Conservation (phyloP, 1,140 invertebrate species). For the Heliconius congener region DNA sequence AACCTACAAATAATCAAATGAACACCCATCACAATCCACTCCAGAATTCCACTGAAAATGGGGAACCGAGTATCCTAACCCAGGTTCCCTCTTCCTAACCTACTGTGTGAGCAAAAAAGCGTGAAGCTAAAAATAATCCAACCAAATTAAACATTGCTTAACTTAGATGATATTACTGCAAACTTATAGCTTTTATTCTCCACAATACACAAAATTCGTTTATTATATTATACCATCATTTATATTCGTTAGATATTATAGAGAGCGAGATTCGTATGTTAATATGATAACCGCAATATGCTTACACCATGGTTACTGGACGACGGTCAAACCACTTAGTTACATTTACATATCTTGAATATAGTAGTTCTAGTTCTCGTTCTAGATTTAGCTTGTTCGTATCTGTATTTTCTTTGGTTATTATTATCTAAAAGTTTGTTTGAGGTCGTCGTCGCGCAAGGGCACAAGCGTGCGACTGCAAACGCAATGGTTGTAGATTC, state of each 20-base stretch:
- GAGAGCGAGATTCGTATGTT: neutral
- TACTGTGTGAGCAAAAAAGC: too few species aligned
- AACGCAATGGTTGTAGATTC: too few species aligned
- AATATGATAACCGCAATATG: neutral
- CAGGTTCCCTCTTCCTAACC: too few species aligned
- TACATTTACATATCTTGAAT: neutral
- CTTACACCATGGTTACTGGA: slow-evolving; percentile 5
- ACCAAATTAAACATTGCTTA: neutral
- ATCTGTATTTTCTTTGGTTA: neutral
- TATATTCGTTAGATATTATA: neutral
- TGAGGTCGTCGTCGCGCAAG: too few species aligned
- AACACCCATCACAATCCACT: neutral
- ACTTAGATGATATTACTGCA: neutral
- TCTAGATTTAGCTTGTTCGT: neutral
- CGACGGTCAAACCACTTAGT: slow-evolving; percentile 6
- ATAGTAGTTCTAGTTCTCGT: neutral
- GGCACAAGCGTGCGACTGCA: too few species aligned
- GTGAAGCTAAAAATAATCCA: neutral
- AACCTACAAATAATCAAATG: neutral
- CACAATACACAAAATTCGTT: neutral
- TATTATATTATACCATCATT: neutral
- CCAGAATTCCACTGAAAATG: too few species aligned
- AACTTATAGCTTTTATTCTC: neutral
- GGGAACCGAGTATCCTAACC: too few species aligned
- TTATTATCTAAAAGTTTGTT: neutral